Evolutionary conservation across 2,888 invertebrate genomes (phyloP).

Genomic region (Drosophila flavopinicola): DNA sequence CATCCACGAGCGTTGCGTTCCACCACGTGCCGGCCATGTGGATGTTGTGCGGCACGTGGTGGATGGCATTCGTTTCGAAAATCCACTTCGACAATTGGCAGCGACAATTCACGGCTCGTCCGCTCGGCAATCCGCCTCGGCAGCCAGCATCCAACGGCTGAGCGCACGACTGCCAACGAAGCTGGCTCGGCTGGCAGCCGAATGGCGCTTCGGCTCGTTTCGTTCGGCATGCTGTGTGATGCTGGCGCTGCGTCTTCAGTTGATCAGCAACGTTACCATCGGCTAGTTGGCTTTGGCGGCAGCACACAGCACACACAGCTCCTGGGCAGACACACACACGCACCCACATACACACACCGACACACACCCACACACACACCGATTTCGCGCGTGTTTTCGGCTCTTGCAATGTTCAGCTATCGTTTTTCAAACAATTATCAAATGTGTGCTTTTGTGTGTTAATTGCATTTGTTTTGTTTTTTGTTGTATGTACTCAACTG

Average conservation of each 20-base stretch:
- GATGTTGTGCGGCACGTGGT: conserved; percentile 75
- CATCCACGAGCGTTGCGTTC: conserved; percentile 47
- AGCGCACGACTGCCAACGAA: conserved; percentile 21
- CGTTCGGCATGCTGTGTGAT: conserved; percentile 15
- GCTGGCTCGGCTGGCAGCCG: conserved; percentile 5
- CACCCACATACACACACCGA: too few species aligned
- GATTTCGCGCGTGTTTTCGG: conserved; percentile 32
- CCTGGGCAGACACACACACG: too few species aligned
- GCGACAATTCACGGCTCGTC: conserved; percentile 55
- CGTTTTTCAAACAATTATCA: conserved; percentile 2
- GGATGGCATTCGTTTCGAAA: conserved; percentile 73
- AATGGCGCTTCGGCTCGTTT: conserved; percentile 5
- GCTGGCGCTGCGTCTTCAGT: conserved; percentile 56
- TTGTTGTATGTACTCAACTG: conserved; percentile 24
- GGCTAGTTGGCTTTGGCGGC: conserved; percentile 56
- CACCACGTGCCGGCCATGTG: conserved; percentile 77
- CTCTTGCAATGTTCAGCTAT: not conserved
- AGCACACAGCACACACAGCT: conserved; percentile 10
- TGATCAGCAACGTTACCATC: conserved; percentile 72
- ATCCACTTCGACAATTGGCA: conserved; percentile 81
- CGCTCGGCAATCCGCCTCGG: conserved; percentile 43
- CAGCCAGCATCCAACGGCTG: conserved; percentile 67
- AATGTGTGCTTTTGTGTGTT: not conserved
- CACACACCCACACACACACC: too few species aligned
- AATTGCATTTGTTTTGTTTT: too few species aligned